Evolutionary conservation across 2,113 vertebrate species (phyloP).

Genomic region (Sebastes fasciatus): DNA sequence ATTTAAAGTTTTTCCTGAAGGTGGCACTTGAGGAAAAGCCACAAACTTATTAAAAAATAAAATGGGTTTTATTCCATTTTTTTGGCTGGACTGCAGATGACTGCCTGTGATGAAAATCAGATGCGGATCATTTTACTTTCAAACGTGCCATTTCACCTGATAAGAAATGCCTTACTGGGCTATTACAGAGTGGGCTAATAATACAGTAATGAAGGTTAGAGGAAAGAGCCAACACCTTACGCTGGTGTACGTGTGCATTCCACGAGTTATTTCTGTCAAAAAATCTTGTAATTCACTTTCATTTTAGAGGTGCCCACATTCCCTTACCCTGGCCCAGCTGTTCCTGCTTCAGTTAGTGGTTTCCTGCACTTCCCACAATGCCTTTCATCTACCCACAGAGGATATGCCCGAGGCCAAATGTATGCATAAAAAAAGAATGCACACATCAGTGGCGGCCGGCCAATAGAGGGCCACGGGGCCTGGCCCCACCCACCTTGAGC

Average conservation of each 20-base stretch:
- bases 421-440: background rate
- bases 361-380: conserved; percentile 55
- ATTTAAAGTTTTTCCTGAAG: too few relatives aligned
- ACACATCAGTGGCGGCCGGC: too few relatives aligned
- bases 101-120: background rate
- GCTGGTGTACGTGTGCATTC: background rate
- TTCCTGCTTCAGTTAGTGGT: conserved; percentile 12
- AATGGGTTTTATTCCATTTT: too few relatives aligned
- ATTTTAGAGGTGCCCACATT: conserved; percentile 8
- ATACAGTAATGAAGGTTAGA: background rate
- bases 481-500: too few relatives aligned
- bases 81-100: too few relatives aligned
- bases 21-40: too few relatives aligned
- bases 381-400: conserved; percentile 41
- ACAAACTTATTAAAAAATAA: too few relatives aligned
- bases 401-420: conserved; percentile 16
- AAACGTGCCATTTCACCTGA: background rate
- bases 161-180: background rate
- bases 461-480: too few relatives aligned
- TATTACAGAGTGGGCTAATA: background rate
- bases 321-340: conserved; percentile 10
- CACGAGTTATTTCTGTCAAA: conserved; percentile 32
- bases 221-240: background rate
- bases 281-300: conserved; percentile 32
- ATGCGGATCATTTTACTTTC: background rate